Base-by-base conservation (phyloP, 1,140 invertebrate genomes). In the Leptopilina boulardi region DNA sequence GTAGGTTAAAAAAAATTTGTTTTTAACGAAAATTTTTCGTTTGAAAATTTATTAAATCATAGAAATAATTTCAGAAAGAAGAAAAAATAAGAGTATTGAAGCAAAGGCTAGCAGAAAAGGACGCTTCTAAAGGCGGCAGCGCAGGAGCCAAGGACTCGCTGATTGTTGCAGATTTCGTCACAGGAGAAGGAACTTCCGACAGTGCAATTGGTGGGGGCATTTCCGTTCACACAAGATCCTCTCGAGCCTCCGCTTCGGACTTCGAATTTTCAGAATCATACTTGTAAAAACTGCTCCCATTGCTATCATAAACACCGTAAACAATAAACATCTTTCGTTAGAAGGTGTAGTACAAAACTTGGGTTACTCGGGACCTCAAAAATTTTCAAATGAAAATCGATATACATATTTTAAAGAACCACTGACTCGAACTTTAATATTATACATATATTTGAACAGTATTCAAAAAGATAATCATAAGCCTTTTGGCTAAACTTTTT, bases 241-340 rank as follows among this genome's bases (percentile, higher is more conserved):
- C 95, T 44, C 92, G 94, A 82, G 94, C 94, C 85, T 95, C 94
- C 87, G 94, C 94, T 84, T 96, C 96, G 56, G 96, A 97, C 90
- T 93, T 95, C 87, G 96, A 97, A 88, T 96, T 97, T 87, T 97
- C 96, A 73, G 96, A 97, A 88, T 97, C 96, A 83, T 97, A 97
- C 88, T 92, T 97, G 78, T 97, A 94, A 93, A 78, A 23, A 30
- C 21, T 19, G 11, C 23, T 70, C 30, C 2, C 26, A 73, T 59
- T n/a, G 23, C 42, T 47, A 73, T 15, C 54, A 66, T 41, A 26
- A 73, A 51, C 41, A 77, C 19, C 51, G 9, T 73, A 75, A 18
- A 26, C 30, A 70, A 77, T 23, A 73, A 41, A 71, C 70, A 51
- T 41, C 23, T 72, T 38, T 71, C 70, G 54, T 72, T 47, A 66